These are phyloP conservation scores for Acrocephalus scirpaceus DNA, from an alignment of 2,797 vertebrate genomes.

Conservation along the genomic window DNA sequence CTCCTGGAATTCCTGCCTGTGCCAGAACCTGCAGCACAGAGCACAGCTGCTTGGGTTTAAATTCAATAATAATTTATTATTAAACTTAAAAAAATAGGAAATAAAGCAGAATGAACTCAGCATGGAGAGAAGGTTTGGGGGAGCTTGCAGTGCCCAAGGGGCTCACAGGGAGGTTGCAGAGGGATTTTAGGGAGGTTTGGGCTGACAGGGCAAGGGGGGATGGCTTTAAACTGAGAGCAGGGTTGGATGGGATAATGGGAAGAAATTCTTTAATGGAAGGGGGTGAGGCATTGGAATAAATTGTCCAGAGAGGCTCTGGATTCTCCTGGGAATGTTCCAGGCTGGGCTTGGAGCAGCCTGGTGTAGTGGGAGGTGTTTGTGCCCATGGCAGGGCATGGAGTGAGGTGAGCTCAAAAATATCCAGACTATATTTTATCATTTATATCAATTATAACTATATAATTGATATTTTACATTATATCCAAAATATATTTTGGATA, in stretches of 20 bases:
- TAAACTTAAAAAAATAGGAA: background rate
- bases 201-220: background rate
- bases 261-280: too few species aligned
- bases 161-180: background rate
- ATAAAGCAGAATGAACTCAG: background rate
- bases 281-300: background rate
- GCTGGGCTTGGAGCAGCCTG: background rate
- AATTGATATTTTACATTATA: too few species aligned
- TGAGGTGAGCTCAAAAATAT: background rate
- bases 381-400: background rate
- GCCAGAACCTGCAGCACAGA: background rate
- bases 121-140: background rate
- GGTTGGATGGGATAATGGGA: background rate
- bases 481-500: too few species aligned
- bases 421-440: too few species aligned
- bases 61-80: too few species aligned
- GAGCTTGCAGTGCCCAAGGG: background rate
- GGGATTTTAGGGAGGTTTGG: background rate
- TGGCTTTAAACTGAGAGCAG: background rate
- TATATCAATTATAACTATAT: too few species aligned
- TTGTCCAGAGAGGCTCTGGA: background rate
- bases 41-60: too few species aligned
- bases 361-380: background rate
- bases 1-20: background rate
- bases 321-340: background rate